These are phyloP conservation scores for Serranus cabrilla DNA, from an alignment of 2,797 vertebrate genomes.

Conservation along the genomic window DNA sequence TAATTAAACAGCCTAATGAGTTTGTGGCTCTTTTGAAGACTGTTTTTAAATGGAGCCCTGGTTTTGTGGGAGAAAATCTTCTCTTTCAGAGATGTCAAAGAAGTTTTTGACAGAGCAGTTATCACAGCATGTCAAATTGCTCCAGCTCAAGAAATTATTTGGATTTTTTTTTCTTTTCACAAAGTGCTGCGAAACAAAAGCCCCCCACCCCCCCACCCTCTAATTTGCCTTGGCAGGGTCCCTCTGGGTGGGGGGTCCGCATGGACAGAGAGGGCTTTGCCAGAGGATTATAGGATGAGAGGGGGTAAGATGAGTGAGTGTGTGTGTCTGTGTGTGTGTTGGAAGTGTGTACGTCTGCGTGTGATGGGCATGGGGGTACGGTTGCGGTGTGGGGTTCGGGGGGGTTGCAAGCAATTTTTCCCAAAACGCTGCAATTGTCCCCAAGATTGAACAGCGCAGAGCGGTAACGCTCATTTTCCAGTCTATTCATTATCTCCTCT, in stretches of 20 bases:
- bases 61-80: constrained; percentile 92
- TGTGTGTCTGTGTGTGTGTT: constrained; percentile 51
- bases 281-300: constrained; percentile 84
- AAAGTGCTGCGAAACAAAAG: constrained; percentile 95
- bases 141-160: constrained; percentile 95
- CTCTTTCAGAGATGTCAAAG: constrained; percentile 95
- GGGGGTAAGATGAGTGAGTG: constrained; percentile 68
- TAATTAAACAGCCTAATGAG: constrained; percentile 99
- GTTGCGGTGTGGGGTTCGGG: constrained; percentile 42
- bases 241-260: constrained; percentile 87
- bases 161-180: constrained; percentile 87
- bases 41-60: constrained; percentile 89
- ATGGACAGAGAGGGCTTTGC: constrained; percentile 86
- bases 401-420: constrained; percentile 85
- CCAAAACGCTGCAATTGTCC: constrained; percentile 90
- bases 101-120: constrained; percentile 98
- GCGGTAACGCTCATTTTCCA: constrained; percentile 84
- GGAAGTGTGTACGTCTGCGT: constrained; percentile 65
- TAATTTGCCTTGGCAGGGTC: constrained; percentile 90
- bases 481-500: constrained; percentile 88
- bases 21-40: constrained; percentile 94
- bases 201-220: constrained; percentile 79
- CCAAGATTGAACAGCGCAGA: constrained; percentile 86
- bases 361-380: constrained; percentile 65
- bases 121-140: constrained; percentile 99